Evolutionary conservation across 2,888 invertebrate genomes (phyloP), one percentile per base, ranked within the genome.

Genomic region (Agriopis marginaria): DNA sequence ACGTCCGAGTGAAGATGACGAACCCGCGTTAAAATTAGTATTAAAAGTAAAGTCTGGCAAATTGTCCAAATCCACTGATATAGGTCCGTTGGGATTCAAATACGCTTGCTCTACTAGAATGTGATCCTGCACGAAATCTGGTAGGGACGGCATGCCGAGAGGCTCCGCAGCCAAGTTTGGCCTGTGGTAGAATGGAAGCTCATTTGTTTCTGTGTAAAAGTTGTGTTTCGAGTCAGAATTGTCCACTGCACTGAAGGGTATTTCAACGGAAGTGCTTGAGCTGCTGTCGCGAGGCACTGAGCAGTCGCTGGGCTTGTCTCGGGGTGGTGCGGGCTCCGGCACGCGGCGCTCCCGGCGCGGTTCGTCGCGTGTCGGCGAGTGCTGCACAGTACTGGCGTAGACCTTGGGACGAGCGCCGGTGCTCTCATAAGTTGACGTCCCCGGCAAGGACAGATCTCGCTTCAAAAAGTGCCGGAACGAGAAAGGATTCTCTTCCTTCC

Each of bases 61-160:
- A 89, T 96, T 96, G 80, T 96, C 95, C 75, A 96, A 88, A 79
- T 96, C 96, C 58, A 95, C 93, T 56, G 95, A 94, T 79, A 95
- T 92, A 56, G 93, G 94, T 44, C 92, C 89, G 76, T 93, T 90
- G 54, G 95, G 92, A 79, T 95, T 95, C 79, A 96, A 91, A 86
- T 96, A 97, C 73, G 96, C 96, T 79, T 97, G 97, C 83, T 97
- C 97, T 50, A 98, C 96, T 77, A 97, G 95, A 87, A 98, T 95
- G 89, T 98, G 98, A 89, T 98, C 98, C 86, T 98, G 98, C 63
- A 98, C 98, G 90, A 98, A 98, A 86, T 98, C 98, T 0, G 98
- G 98, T 76, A 97, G 86, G 9, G 96, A 96, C 3, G 96, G 96
- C 77, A 96, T 93, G 64, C 94, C 94, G 70, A 93, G 77, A 14